phyloP scores from a whole-genome alignment of 2,113 vertebrate genomes.

The Tapirus terrestris region DNA sequence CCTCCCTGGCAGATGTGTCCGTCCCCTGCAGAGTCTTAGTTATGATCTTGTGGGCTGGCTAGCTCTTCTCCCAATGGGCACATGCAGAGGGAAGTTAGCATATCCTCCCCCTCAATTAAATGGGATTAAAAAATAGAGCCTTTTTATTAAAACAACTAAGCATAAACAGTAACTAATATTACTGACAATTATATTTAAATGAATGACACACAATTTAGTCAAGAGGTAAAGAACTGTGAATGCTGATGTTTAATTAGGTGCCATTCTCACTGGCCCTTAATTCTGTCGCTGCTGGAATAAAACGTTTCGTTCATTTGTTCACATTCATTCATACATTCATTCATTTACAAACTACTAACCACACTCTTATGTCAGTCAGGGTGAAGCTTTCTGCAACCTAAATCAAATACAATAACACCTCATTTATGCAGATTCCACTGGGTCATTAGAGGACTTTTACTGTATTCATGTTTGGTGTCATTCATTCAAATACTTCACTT shows the following conservation, averaged over 20 bases:
- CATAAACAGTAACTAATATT: constrained; percentile 3
- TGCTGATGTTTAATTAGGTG: neutral
- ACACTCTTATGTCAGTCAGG: neutral
- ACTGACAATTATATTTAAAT: constrained; percentile 11
- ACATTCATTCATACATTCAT: constrained; percentile 29
- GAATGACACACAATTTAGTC: neutral
- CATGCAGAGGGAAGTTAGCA: neutral
- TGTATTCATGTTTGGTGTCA: neutral
- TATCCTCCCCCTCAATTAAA: neutral
- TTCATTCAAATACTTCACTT: neutral
- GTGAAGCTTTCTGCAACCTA: neutral
- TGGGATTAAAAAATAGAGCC: neutral
- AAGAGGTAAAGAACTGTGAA: constrained; percentile 18
- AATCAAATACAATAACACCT: constrained; percentile 19
- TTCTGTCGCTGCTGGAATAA: constrained; percentile 14
- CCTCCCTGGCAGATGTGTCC: neutral
- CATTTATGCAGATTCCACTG: neutral
- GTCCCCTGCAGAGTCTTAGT: neutral
- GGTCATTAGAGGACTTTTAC: constrained; percentile 4
- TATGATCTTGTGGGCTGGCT: neutral
- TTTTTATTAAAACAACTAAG: constrained; percentile 47
- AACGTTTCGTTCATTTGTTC: constrained; percentile 24
- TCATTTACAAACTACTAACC: constrained; percentile 39
- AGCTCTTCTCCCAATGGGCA: neutral
- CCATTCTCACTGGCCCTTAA: neutral